Conservation (phyloP, 2,888 invertebrate species). For the Platycnemis pennipes region DNA sequence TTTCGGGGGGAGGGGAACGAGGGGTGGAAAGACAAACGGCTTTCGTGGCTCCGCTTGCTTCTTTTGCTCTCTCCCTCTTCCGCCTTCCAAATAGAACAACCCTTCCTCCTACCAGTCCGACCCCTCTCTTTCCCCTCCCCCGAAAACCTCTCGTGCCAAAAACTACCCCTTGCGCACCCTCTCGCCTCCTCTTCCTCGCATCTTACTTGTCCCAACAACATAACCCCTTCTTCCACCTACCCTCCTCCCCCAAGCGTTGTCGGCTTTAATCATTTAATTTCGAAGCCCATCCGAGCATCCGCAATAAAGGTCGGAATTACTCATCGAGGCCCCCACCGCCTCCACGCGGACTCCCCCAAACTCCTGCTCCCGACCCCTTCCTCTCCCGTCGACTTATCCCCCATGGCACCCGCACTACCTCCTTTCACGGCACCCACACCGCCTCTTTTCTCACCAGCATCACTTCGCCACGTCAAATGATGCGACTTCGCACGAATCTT, state of each 20-base stretch:
- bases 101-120: background rate
- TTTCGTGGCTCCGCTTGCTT: too few species aligned
- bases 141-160: background rate
- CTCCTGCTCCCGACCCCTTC: background rate
- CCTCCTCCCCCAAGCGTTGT: conserved; percentile 25
- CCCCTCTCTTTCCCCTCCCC: background rate
- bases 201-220: conserved; percentile 36
- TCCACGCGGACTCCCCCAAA: background rate
- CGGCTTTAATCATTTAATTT: conserved; percentile 63
- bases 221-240: conserved; percentile 24
- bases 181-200: background rate
- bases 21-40: background rate
- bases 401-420: too few species aligned
- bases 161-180: background rate
- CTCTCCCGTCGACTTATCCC: too few species aligned
- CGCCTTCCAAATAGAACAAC: conserved; percentile 42
- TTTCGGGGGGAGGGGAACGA: background rate
- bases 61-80: background rate
- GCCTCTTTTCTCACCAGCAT: background rate
- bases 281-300: conserved; percentile 63
- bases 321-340: conserved; percentile 21
- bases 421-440: background rate
- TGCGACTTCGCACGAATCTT: background rate
- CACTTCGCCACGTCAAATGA: background rate
- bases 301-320: conserved; percentile 66